Conservation (phyloP, 2,797 vertebrate species). For the Ispidina picta region DNA sequence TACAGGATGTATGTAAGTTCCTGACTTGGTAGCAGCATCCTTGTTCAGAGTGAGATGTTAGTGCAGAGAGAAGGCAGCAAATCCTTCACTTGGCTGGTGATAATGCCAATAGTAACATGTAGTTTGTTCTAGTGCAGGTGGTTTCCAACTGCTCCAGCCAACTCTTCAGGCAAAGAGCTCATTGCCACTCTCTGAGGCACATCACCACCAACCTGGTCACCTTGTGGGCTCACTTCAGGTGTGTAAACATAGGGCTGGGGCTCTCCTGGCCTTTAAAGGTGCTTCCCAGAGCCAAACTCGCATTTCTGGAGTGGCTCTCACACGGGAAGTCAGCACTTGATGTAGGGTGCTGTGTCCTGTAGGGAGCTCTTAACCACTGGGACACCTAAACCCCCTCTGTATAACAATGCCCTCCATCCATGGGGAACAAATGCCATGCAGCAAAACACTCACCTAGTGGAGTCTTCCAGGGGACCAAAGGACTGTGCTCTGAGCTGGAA, state of each 20-base stretch:
- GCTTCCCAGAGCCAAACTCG: neutral
- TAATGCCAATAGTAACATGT: neutral
- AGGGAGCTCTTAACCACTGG: neutral
- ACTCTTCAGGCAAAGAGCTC: neutral
- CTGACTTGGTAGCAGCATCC: neutral
- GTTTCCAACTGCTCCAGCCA: neutral
- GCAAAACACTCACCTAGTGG: constrained; percentile 3
- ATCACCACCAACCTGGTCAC: neutral
- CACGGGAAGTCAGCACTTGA: neutral
- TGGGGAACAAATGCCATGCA: neutral
- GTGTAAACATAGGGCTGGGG: neutral
- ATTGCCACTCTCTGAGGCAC: neutral
- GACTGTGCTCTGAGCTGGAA: neutral
- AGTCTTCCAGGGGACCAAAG: neutral
- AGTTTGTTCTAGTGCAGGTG: neutral
- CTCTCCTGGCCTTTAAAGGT: neutral
- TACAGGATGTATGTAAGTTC: no score
- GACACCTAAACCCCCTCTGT: neutral
- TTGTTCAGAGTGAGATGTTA: neutral
- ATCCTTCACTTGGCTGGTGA: neutral
- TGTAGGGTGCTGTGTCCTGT: neutral
- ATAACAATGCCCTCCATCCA: fast-evolving
- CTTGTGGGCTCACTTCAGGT: neutral
- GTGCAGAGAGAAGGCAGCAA: neutral
- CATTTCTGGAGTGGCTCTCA: neutral